phyloP scores from a whole-genome alignment of 1,140 invertebrate genomes.

The Ceratina australensis region DNA sequence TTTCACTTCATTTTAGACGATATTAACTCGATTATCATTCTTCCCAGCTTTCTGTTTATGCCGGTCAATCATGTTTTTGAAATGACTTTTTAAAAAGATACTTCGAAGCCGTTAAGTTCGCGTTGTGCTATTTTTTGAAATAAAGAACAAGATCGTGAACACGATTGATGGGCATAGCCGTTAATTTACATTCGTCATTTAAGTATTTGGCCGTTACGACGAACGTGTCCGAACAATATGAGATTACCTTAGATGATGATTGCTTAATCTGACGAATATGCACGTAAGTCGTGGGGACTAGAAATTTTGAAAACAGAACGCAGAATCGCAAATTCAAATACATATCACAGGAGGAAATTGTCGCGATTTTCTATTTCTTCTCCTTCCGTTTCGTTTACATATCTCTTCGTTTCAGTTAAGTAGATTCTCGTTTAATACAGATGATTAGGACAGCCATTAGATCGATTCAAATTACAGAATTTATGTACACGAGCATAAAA shows the following conservation, averaged over 20 bases:
- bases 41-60: conserved; percentile 9
- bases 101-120: too few relatives aligned
- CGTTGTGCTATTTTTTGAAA: too few relatives aligned
- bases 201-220: conserved; percentile 76
- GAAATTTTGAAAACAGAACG: conserved; percentile 67
- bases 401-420: neutral
- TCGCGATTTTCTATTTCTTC: conserved; percentile 28
- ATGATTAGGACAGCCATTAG: conserved; percentile 35
- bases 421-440: conserved; percentile 3
- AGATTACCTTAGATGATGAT: conserved; percentile 44
- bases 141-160: conserved; percentile 19
- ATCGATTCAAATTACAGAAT: conserved; percentile 42
- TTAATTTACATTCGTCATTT: conserved; percentile 60
- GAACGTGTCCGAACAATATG: conserved; percentile 57
- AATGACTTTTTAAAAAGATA: neutral
- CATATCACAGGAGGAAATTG: conserved; percentile 53
- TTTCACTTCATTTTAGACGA: conserved; percentile 6
- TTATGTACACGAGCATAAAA: conserved; percentile 38
- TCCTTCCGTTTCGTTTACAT: conserved; percentile 1
- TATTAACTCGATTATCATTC: conserved; percentile 34
- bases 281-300: conserved; percentile 63
- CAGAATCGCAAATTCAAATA: conserved; percentile 35
- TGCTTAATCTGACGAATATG: conserved; percentile 49
- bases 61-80: conserved; percentile 6
- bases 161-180: conserved; percentile 54